Evolutionary conservation across 1,140 invertebrate species (phyloP).

Genomic region (Zeugodacus cucurbitae): DNA sequence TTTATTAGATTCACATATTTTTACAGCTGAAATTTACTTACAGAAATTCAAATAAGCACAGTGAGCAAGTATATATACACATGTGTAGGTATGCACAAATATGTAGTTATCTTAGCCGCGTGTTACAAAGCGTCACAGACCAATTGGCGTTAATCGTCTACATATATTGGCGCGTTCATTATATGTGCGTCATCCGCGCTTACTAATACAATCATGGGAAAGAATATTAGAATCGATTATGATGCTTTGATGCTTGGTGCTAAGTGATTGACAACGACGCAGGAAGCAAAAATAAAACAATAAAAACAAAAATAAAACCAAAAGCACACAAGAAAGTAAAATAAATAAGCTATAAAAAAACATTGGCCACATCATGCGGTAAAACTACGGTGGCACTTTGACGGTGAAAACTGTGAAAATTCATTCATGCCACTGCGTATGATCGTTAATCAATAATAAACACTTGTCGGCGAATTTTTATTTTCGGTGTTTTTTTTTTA

Average conservation of each 20-base stretch:
- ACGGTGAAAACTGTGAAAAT: neutral
- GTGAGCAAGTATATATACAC: too few relatives aligned
- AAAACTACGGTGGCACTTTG: neutral
- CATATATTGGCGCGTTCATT: neutral
- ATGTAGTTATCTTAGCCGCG: neutral
- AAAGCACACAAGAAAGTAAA: too few relatives aligned
- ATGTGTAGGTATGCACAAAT: too few relatives aligned
- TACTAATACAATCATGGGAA: neutral
- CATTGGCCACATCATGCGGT: neutral
- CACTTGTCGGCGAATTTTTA: neutral
- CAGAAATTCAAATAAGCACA: too few relatives aligned
- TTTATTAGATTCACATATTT: too few relatives aligned
- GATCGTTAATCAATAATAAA: neutral
- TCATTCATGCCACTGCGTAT: neutral
- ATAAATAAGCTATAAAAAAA: neutral
- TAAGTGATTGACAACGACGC: conserved; percentile 8
- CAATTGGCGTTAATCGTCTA: neutral
- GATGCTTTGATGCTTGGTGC: neutral
- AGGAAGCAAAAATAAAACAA: neutral
- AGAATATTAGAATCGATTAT: neutral
- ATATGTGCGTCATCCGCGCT: neutral
- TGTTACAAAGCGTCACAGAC: neutral
- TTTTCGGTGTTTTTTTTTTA: neutral
- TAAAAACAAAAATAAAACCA: too few relatives aligned
- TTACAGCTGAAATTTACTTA: too few relatives aligned